Evolutionary conservation across 2,113 vertebrate species (phyloP).

Genomic region (Catharus minimus): DNA sequence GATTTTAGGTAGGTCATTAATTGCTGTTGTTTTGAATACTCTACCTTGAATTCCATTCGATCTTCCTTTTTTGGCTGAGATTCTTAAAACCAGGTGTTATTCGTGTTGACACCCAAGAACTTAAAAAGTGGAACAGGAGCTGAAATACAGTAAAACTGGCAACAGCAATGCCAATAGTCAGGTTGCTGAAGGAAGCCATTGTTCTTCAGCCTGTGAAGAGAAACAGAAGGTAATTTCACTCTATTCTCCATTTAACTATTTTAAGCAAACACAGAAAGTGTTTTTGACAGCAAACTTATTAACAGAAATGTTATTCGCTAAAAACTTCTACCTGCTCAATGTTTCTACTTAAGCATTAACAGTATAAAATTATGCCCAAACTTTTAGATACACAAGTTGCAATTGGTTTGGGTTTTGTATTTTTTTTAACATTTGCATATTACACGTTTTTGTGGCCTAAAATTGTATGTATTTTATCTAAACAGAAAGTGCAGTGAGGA

Average conservation of each 20-base stretch:
- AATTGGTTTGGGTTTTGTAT: neutral
- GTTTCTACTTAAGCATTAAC: neutral
- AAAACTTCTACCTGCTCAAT: neutral
- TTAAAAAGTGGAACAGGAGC: slow-evolving; percentile 88
- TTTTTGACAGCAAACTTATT: neutral
- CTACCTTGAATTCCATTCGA: slow-evolving; percentile 99
- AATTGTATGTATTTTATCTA: neutral
- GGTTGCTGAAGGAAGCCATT: slow-evolving; percentile 86
- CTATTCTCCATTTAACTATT: neutral
- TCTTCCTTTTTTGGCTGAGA: slow-evolving; percentile 89
- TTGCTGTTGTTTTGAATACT: neutral
- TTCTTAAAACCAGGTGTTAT: slow-evolving; percentile 83
- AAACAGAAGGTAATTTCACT: slow-evolving; percentile 23
- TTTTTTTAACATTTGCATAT: neutral
- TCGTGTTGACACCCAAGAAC: slow-evolving; percentile 84
- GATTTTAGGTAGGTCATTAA: neutral
- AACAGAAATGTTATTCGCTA: neutral
- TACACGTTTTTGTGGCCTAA: neutral
- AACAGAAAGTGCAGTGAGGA: neutral
- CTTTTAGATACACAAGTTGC: neutral
- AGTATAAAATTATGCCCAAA: neutral
- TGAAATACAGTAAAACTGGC: slow-evolving; percentile 91
- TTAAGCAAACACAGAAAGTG: neutral
- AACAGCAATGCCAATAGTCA: slow-evolving; percentile 76
- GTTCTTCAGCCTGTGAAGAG: slow-evolving; percentile 73